Conservation (phyloP, 1,140 invertebrate genomes). For the Heterodera schachtii region DNA sequence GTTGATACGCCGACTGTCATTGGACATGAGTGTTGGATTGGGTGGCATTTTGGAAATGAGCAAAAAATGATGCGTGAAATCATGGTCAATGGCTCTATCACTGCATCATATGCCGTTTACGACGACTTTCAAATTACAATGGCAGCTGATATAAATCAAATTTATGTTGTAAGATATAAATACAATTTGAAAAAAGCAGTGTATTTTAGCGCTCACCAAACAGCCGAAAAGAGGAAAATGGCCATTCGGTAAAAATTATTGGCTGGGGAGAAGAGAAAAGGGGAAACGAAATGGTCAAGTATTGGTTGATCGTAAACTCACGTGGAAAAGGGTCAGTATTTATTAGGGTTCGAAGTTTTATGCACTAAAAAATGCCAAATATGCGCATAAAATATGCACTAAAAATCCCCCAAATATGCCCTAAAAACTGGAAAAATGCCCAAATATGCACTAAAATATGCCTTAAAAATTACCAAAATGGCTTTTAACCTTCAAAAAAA, state of each 20-base stretch:
- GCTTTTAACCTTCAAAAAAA: not conserved
- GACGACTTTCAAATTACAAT: not conserved
- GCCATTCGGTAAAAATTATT: conserved; percentile 12
- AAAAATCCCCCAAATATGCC: too few species aligned
- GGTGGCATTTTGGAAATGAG: not conserved
- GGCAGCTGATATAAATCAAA: not conserved
- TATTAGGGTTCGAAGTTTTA: too few species aligned
- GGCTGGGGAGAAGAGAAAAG: conserved; percentile 10
- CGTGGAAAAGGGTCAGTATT: conserved; percentile 2
- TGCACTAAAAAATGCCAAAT: too few species aligned
- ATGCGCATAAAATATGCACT: too few species aligned
- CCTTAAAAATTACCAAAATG: too few species aligned
- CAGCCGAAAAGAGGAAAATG: not conserved
- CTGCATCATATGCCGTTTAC: not conserved
- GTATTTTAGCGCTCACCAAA: not conserved
- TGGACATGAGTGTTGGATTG: too few species aligned
- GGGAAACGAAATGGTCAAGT: not conserved
- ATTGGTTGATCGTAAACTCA: conserved; percentile 21
- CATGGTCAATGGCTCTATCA: not conserved
- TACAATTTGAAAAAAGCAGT: not conserved
- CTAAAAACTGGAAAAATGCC: too few species aligned
- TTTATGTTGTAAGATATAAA: not conserved
- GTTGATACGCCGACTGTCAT: too few species aligned
- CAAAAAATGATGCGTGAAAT: conserved; percentile 2
- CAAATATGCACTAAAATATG: too few species aligned